phyloP scores from a whole-genome alignment of 2,888 invertebrate species.

The Diadegma fenestrale region DNA sequence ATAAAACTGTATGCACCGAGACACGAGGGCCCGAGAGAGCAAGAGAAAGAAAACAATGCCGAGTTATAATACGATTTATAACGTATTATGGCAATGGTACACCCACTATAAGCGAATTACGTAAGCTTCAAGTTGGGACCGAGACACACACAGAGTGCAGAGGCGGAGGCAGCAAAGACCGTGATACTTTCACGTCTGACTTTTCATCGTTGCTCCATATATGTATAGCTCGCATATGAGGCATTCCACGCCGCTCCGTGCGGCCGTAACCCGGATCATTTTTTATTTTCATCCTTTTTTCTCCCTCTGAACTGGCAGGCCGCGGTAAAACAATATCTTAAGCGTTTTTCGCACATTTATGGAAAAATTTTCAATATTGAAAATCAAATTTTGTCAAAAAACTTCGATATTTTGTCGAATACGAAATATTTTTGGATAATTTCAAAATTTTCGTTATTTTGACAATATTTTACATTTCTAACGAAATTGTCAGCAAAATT shows the following conservation, averaged over 20 bases:
- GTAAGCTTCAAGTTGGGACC: constrained; percentile 56
- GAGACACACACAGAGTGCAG: constrained; percentile 67
- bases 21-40: not conserved
- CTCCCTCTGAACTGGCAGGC: not conserved
- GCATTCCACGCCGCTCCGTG: not conserved
- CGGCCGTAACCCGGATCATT: not conserved
- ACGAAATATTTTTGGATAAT: too few relatives aligned
- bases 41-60: constrained; percentile 49
- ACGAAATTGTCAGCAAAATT: too few relatives aligned
- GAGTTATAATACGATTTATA: constrained; percentile 41
- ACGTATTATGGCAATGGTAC: constrained; percentile 47
- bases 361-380: too few relatives aligned
- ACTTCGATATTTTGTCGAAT: too few relatives aligned
- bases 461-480: too few relatives aligned
- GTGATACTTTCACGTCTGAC: constrained; percentile 80
- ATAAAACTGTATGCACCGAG: not conserved
- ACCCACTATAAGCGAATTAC: constrained; percentile 61
- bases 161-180: constrained; percentile 65
- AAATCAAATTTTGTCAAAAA: too few relatives aligned
- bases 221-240: not conserved
- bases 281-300: not conserved
- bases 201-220: constrained; percentile 70
- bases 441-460: too few relatives aligned
- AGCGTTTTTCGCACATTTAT: not conserved
- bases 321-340: not conserved